These are phyloP conservation scores for Maccullochella peelii DNA, from an alignment of 2,113 vertebrate species.

Conservation along the genomic window DNA sequence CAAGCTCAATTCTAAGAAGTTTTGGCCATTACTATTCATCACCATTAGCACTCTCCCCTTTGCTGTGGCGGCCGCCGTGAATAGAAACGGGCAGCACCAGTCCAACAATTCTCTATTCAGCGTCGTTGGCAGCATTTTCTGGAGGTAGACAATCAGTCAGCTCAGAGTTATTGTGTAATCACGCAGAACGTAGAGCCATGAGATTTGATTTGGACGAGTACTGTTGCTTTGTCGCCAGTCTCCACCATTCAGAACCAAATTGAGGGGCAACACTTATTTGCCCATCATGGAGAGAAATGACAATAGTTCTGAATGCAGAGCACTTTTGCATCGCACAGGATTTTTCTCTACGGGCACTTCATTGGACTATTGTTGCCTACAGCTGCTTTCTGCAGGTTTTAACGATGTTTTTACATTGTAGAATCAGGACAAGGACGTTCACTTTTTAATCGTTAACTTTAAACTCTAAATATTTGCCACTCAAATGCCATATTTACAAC, in stretches of 20 bases:
- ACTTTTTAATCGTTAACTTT: neutral
- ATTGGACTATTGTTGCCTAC: slow-evolving; percentile 9
- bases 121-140: slow-evolving; percentile 58
- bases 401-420: slow-evolving; percentile 1
- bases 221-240: slow-evolving; percentile 67
- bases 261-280: slow-evolving; percentile 70
- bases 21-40: slow-evolving; percentile 55
- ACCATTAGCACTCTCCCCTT: slow-evolving; percentile 56
- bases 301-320: slow-evolving; percentile 53
- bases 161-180: slow-evolving; percentile 78
- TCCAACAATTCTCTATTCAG: slow-evolving; percentile 66
- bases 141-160: slow-evolving; percentile 69
- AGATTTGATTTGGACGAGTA: slow-evolving; percentile 76
- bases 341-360: slow-evolving; percentile 26
- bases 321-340: slow-evolving; percentile 32
- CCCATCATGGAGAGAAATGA: slow-evolving; percentile 45
- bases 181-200: slow-evolving; percentile 67
- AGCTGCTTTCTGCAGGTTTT: slow-evolving; percentile 2
- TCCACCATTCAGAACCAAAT: slow-evolving; percentile 71
- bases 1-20: slow-evolving; percentile 34
- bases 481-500: slow-evolving; percentile 10
- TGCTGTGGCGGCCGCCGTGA: slow-evolving; percentile 45
- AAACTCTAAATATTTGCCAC: slow-evolving; percentile 4
- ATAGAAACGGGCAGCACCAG: slow-evolving; percentile 57
- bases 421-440: neutral